Evolutionary conservation across 2,113 vertebrate species (phyloP).

Genomic region (Struthidea cinerea): DNA sequence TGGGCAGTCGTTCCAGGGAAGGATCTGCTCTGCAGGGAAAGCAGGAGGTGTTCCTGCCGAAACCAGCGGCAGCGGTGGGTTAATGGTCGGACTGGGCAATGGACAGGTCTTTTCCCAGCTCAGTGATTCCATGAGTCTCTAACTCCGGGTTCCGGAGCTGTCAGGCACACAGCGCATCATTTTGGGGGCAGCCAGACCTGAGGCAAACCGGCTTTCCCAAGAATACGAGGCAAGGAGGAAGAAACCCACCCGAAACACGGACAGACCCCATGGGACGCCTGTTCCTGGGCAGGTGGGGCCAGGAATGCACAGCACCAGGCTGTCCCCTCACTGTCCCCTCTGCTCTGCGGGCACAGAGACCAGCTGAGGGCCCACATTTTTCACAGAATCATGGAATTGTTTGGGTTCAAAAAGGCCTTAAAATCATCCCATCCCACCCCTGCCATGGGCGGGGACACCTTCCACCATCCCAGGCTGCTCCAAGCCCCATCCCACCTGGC

Average conservation of each 20-base stretch:
- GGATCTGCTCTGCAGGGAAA: neutral
- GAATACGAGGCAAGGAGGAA: neutral
- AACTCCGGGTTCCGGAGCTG: neutral
- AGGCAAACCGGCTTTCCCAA: neutral
- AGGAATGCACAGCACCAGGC: neutral
- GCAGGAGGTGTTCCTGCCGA: neutral
- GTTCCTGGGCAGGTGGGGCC: neutral
- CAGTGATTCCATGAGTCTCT: neutral
- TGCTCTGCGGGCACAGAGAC: neutral
- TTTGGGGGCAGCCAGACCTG: neutral
- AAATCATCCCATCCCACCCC: neutral
- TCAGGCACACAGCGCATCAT: no score
- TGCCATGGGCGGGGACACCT: neutral
- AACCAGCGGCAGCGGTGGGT: neutral
- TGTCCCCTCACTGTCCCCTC: neutral
- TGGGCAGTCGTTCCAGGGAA: neutral
- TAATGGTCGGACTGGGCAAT: neutral
- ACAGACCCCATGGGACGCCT: accelerated
- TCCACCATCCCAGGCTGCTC: neutral
- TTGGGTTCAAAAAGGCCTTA: neutral
- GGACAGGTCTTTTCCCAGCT: neutral
- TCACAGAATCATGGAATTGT: neutral
- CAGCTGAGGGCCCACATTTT: neutral
- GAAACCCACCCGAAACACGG: neutral
- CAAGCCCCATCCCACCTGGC: no score